Percentiles rank a stretch among this genome's conserved stretches.
These are phyloP conservation scores for Mastomys natalensis DNA, from an alignment of 2,113 vertebrate genomes.

Conservation along the genomic window DNA sequence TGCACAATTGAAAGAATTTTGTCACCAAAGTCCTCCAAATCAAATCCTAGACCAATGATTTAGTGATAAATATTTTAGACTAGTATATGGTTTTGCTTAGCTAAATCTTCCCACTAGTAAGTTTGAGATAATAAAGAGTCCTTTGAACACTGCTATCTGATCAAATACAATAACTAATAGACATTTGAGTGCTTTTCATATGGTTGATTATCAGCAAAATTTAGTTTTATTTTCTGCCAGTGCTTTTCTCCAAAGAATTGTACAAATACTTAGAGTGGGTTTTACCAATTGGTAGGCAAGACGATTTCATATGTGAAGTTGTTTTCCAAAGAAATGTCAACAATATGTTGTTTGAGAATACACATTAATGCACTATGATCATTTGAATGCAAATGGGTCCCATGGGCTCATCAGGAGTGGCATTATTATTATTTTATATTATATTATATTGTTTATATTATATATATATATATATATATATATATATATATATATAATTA, in stretches of 20 bases:
- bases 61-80: neutral
- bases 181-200: neutral
- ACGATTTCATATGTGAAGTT: neutral
- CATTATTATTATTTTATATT: too few relatives aligned
- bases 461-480: too few relatives aligned
- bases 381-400: neutral
- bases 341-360: neutral
- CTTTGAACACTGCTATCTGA: too few relatives aligned
- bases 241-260: neutral
- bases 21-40: neutral
- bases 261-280: neutral
- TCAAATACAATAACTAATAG: conserved; percentile 14
- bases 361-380: neutral
- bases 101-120: neutral
- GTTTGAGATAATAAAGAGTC: neutral
- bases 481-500: too few relatives aligned
- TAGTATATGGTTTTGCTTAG: neutral
- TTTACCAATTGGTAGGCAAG: neutral
- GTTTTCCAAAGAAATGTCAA: neutral
- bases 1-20: neutral
- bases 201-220: neutral
- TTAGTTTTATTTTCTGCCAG: neutral
- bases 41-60: neutral
- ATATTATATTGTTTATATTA: too few relatives aligned
- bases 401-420: neutral